Evolutionary conservation across 23 tunicate genomes (phyloP).

Genomic region (Styela plicata): DNA sequence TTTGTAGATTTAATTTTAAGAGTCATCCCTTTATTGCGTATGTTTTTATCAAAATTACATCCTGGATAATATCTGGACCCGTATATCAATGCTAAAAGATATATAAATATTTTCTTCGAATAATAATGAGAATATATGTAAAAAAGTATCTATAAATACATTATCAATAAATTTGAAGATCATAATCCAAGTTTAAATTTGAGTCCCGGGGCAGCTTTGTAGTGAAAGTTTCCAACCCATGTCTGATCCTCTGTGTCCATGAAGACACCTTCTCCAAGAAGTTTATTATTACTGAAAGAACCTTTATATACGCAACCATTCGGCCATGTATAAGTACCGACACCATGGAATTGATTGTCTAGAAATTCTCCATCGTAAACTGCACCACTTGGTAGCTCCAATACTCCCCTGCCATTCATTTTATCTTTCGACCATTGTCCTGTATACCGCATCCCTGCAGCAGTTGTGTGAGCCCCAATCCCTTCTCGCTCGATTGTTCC

Average conservation of each 20-base stretch:
- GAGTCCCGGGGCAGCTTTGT: conserved; percentile 84
- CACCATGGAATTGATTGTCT: conserved; percentile 54
- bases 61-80: too few relatives aligned
- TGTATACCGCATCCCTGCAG: conserved; percentile 37
- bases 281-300: conserved; percentile 46
- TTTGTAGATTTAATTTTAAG: too few relatives aligned
- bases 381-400: conserved; percentile 57
- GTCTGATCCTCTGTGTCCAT: conserved; percentile 46
- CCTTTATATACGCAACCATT: conserved; percentile 69
- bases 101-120: too few relatives aligned
- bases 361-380: conserved; percentile 63
- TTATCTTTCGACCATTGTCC: conserved; percentile 70
- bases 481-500: conserved; percentile 63
- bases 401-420: conserved; percentile 55
- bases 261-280: conserved; percentile 69
- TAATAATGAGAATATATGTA: too few relatives aligned
- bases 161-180: conserved; percentile 17
- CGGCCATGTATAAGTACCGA: conserved; percentile 66
- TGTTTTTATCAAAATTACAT: too few relatives aligned
- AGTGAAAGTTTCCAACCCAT: conserved; percentile 75
- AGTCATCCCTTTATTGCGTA: too few relatives aligned
- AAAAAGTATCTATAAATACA: too few relatives aligned
- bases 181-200: conserved; percentile 51
- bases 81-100: too few relatives aligned
- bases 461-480: conserved; percentile 56